Base-by-base conservation (phyloP, 1,140 invertebrate genomes). In the Drosophila varians region DNA sequence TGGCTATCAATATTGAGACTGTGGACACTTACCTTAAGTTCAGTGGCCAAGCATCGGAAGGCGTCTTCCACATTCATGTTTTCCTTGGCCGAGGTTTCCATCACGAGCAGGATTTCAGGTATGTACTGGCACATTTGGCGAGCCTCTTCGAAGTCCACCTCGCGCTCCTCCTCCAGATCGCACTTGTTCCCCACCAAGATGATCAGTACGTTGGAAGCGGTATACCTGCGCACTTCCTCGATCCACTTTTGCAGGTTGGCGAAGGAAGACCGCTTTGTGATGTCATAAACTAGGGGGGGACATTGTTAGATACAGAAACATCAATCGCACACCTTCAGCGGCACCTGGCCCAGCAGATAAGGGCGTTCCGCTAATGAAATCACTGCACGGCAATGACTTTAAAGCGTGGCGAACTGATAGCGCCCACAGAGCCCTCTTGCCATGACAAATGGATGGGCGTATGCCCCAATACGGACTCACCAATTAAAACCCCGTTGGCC, bases 61-160 rank as follows among this genome's bases (percentile, higher is more conserved):
- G 96, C 96, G 77, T 97, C 96, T 91, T 98, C 97, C 64, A 98
- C 95, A 92, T 98, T 98, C 38, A 96, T 97, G 80, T 98, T 97
- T 82, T 97, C 96, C 92, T 98, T 98, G 47, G 97, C 97, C 68
- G 97, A 98, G 6, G 97, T 97, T 92, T 98, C 97, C 91, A 98
- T 93, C 9, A 96, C 94, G 90, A 95, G 95, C 84, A 96, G 93
- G 34, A 97, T 95, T 92, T 97, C 96, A 36, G 96, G 95, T 80
- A 96, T 94, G 91, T 96, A 96, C 77, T 96, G 94, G 84, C 96
- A 95, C 91, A 97, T 94, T 34, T 94, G 94, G 89, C 96, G 94
- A 4, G 96, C 96, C 92, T 98, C 96, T 66, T 94, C 94, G 71
- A 94, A 94, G 82, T 96, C 94, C 7, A 98, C 97, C 92, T 98